Percentiles rank a stretch among this genome's conserved stretches.
These are phyloP conservation scores for Melitaea athalia DNA, from an alignment of 2,888 invertebrate genomes.

Conservation along the genomic window DNA sequence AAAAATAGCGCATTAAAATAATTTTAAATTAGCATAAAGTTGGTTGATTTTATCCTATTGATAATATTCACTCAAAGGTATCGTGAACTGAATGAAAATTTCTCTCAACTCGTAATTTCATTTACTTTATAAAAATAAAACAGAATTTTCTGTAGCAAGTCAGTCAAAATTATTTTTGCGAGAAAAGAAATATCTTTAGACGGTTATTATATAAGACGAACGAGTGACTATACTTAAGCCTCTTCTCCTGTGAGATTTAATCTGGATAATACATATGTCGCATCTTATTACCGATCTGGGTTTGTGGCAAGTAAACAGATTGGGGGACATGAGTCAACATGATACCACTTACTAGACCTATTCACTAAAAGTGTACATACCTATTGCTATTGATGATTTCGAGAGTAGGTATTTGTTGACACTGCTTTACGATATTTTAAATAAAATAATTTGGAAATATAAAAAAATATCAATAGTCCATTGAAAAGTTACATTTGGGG, in stretches of 20 bases:
- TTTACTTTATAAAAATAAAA: neutral
- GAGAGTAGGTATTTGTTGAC: constrained; percentile 11
- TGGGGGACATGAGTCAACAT: constrained; percentile 70
- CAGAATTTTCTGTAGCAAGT: neutral
- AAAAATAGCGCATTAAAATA: no score
- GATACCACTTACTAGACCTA: constrained; percentile 72
- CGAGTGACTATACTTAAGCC: constrained; percentile 51
- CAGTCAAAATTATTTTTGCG: neutral
- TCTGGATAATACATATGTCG: constrained; percentile 79
- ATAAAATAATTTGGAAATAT: no score
- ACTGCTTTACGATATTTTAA: neutral
- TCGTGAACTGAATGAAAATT: no score
- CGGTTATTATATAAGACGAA: constrained; percentile 52
- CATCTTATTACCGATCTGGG: constrained; percentile 80
- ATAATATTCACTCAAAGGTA: no score
- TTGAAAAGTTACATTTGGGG: no score
- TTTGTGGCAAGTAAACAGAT: constrained; percentile 76
- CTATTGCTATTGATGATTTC: constrained; percentile 37
- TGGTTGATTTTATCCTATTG: no score
- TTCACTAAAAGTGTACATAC: constrained; percentile 59
- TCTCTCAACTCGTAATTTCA: no score
- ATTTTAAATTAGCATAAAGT: no score
- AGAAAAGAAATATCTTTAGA: constrained; percentile 8
- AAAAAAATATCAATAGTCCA: no score
- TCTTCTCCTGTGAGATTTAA: constrained; percentile 73